Evolutionary conservation across 2,113 vertebrate genomes (phyloP), one percentile per base, ranked within the genome.

Genomic region (Hydrochoerus hydrochaeris): DNA sequence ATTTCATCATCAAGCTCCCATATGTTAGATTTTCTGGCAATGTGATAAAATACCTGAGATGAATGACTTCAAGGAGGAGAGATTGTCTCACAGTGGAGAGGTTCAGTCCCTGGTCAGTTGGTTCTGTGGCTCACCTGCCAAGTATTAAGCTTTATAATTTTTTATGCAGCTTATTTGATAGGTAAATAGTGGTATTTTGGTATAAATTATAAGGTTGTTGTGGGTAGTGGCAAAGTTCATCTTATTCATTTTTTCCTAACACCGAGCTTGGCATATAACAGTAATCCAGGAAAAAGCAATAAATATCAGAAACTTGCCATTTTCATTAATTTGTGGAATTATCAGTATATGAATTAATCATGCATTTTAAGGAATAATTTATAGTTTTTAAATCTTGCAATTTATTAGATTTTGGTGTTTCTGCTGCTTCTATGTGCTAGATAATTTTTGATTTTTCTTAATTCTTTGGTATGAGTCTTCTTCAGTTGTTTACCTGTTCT

Each of bases 391-490:
- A 58, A n/a, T 78, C 81, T 94, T 14, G 3, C 49, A 41, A 41
- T 85, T 85, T 82, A 58, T 30, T 94, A 88, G 80, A 3, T 77
- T 60, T 94, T 82, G 94, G 19, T 65, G 52, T 65, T 94, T 89
- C 44, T 86, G 32, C 58, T 84, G 90, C 35, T 88, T 85, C 41
- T 57, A 4, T 52, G 20, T 89, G 63, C 22, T 83, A 89, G 62
- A 13, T 83, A 67, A 85, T 71, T 26, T 35, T 22, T 78, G 20
- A n/a, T 78, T 95, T 87, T 86, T 89, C 52, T 77, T 38, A 71
- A 78, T 89, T 2, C 32, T 82, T 86, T 92, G 17, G 26, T 77
- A 28, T 41, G 78, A 75, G 41, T 57, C 62, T 91, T 78, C 28
- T 12, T 62, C 24, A n/a, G 49, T 84, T 63, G 88, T 88, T 89